Base-by-base conservation (phyloP, 1,140 invertebrate species). In the Cecropterus lyciades region DNA sequence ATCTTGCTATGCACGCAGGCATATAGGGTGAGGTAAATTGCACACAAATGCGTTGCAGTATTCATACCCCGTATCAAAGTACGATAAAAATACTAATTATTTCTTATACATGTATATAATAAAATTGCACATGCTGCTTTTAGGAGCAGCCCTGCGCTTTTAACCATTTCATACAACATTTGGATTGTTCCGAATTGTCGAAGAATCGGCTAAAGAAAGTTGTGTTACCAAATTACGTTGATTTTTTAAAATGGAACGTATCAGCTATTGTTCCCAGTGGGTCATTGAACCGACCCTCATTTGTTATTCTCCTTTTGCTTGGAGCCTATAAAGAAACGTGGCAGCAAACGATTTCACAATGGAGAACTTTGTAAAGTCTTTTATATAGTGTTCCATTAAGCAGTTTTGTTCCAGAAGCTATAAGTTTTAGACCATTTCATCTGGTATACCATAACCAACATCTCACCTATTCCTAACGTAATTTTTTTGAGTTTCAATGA, bases 131-230 rank as follows among this genome's bases (percentile, higher is more conserved):
- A 24, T 24, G 20, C 5, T 30, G 0, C 7, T 30, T 30, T 3
- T 30, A 30, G 0, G 3, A 8, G 7, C 27, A 30, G 27, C 27
- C 27, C 27, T n/a, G 33, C 33, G 1, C 33, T 37, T 11, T 37
- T 11, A 10, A 3, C 33, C 30, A 4, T 33, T 37, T 0, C n/a
- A 37, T 37, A 37, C 33, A 37, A 37, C 33, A 10, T 85, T 81
- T 82, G 72, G 82, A 80, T 75, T 69, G 82, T 82, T 79, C 75
- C 79, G 71, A 77, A 81, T 85, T 78, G 80, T 85, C 75, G 70
- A 75, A 59, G 73, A 70, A 71, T 70, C 73, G 72, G 75, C 3
- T 53, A 40, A 55, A 55, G 11, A 3, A 4, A 15, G 52, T 10
- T n/a, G 10, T 70, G 73, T 80, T 84, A 74, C 79, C 77, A 81